Conservation (phyloP, 35 echinoderm and acorn worm genomes). For the Eucidaris tribuloides region DNA sequence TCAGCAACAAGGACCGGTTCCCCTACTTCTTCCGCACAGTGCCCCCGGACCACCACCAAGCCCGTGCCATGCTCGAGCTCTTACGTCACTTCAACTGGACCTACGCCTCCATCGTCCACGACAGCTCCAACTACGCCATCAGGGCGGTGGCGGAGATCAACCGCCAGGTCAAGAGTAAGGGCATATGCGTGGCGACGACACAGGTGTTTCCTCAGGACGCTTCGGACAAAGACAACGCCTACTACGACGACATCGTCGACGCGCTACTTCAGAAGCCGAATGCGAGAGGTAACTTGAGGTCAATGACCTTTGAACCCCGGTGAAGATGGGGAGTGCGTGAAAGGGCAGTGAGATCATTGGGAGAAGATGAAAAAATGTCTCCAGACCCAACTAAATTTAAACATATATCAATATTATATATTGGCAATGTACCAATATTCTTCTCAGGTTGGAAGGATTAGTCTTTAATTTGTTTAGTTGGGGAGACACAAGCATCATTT, state of each 20-base stretch:
- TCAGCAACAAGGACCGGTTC: conserved; percentile 85
- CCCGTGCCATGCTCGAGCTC: conserved; percentile 79
- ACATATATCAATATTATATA: no score
- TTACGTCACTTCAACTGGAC: conserved; percentile 86
- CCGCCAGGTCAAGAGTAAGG: conserved; percentile 26
- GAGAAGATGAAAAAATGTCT: no score
- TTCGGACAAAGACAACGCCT: conserved; percentile 25
- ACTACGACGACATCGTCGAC: conserved; percentile 45
- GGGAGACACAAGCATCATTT: no score
- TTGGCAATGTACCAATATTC: no score
- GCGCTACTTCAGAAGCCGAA: conserved; percentile 29
- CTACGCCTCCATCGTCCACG: conserved; percentile 92
- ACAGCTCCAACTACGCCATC: conserved; percentile 89
- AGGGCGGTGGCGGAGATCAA: conserved; percentile 59
- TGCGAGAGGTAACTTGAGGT: conserved; percentile 63
- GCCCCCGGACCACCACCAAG: conserved; percentile 79
- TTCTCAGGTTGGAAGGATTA: no score
- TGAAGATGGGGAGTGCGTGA: no score
- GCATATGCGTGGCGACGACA: conserved; percentile 70
- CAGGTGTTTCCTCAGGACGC: conserved; percentile 59
- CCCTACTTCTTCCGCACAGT: conserved; percentile 88
- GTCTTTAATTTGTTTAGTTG: no score
- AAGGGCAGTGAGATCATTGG: no score
- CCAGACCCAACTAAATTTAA: no score
- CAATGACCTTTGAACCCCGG: no score